Conservation (phyloP, 2,797 vertebrate species). For the Pyrocephalus nanus region DNA sequence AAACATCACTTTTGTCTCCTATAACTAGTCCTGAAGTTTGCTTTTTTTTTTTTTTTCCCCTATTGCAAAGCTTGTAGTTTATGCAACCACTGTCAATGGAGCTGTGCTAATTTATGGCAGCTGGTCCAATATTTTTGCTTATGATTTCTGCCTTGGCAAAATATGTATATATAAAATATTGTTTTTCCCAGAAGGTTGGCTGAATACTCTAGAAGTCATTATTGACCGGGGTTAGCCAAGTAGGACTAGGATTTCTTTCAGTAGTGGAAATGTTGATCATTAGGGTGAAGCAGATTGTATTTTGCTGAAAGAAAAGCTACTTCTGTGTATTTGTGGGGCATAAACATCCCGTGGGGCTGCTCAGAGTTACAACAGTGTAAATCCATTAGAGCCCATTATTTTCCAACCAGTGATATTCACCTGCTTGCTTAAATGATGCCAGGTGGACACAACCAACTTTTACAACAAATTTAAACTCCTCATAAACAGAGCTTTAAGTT, state of each 20-base stretch:
- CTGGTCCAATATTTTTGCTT: constrained; percentile 41
- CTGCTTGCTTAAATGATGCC: constrained; percentile 48
- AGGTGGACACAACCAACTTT: constrained; percentile 25
- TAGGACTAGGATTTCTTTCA: constrained; percentile 16
- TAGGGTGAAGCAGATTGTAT: constrained; percentile 18
- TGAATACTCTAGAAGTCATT: neutral
- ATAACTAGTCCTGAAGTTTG: neutral
- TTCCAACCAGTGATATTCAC: constrained; percentile 24
- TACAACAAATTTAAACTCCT: constrained; percentile 39
- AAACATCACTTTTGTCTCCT: neutral
- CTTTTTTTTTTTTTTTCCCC: neutral
- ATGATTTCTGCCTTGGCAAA: constrained; percentile 37
- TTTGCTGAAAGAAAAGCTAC: constrained; percentile 51
- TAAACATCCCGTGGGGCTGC: neutral
- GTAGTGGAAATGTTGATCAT: neutral
- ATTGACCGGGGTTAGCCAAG: constrained; percentile 38
- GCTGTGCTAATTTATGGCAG: constrained; percentile 31
- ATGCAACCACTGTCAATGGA: neutral
- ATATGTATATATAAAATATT: neutral
- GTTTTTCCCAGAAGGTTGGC: constrained; percentile 15
- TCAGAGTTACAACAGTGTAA: neutral
- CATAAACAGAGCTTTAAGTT: constrained; percentile 42
- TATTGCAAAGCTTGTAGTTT: neutral
- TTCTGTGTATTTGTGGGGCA: constrained; percentile 36
- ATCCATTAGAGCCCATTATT: constrained; percentile 2